Evolutionary conservation across 2,888 invertebrate species (phyloP).

Genomic region (Temnothorax ravouxi): DNA sequence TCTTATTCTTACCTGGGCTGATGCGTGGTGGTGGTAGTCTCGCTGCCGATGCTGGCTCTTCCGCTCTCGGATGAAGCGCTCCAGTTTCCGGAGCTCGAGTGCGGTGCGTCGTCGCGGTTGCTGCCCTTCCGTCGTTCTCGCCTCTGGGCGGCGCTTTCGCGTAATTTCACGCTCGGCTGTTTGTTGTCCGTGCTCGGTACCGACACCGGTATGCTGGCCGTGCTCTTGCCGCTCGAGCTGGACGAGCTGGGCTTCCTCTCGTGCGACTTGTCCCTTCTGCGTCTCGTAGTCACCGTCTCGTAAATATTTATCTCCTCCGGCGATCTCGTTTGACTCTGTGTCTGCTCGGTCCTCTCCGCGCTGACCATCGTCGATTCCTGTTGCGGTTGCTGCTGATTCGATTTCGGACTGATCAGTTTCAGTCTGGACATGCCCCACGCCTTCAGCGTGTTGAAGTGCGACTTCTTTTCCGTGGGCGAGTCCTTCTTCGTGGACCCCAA

Average conservation of each 20-base stretch:
- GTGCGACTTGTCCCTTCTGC: conserved; percentile 91
- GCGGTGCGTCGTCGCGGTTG: conserved; percentile 92
- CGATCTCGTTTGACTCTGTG: conserved; percentile 67
- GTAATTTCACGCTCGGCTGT: conserved; percentile 90
- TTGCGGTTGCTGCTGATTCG: conserved; percentile 70
- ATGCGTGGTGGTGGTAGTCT: conserved; percentile 90
- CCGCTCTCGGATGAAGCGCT: conserved; percentile 97
- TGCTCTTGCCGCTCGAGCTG: conserved; percentile 87
- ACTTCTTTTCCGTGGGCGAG: conserved; percentile 89
- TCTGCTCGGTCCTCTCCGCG: conserved; percentile 58
- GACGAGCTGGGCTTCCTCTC: conserved; percentile 93
- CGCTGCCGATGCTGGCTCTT: conserved; percentile 94
- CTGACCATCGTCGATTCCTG: conserved; percentile 84
- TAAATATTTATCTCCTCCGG: conserved; percentile 89
- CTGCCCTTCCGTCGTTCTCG: conserved; percentile 90
- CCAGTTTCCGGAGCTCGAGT: conserved; percentile 98
- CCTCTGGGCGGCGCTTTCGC: conserved; percentile 92
- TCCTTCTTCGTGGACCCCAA: conserved; percentile 90
- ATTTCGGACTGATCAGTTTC: conserved; percentile 89
- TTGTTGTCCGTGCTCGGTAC: conserved; percentile 78
- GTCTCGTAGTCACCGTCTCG: conserved; percentile 90
- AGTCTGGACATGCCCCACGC: conserved; percentile 95
- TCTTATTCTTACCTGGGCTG: conserved; percentile 82
- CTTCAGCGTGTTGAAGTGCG: conserved; percentile 93
- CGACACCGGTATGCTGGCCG: conserved; percentile 82